Percentiles rank a stretch among this genome's conserved stretches.
Conservation (phyloP, 2,113 vertebrate genomes). For the Gallinago media region DNA sequence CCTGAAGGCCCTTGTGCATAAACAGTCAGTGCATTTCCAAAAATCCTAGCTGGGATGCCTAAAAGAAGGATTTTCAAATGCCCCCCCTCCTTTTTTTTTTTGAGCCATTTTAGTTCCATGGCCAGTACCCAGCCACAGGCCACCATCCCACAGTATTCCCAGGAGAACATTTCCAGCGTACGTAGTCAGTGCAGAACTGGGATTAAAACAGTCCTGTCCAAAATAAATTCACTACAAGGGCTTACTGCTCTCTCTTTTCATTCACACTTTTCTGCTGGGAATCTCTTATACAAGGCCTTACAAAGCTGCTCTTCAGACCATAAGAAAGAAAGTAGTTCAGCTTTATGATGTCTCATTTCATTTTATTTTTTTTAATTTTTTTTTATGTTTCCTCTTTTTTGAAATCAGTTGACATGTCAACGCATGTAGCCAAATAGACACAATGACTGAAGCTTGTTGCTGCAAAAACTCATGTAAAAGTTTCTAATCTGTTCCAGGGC, state of each 20-base stretch:
- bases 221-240: not conserved
- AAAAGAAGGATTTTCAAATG: not conserved
- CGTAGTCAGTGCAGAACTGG: not conserved
- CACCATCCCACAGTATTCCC: not conserved
- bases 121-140: too few species aligned
- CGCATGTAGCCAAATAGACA: not conserved
- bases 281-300: not conserved
- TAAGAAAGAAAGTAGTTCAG: not conserved
- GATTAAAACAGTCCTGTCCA: not conserved
- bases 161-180: not conserved
- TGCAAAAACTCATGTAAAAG: not conserved
- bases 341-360: not conserved
- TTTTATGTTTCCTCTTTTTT: not conserved
- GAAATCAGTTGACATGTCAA: not conserved
- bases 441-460: not conserved
- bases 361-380: not conserved
- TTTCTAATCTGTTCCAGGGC: not conserved
- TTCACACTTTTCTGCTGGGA: not conserved
- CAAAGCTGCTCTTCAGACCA: not conserved
- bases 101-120: not conserved
- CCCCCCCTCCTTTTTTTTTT: not conserved
- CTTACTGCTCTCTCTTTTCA: not conserved
- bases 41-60: not conserved
- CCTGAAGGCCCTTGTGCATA: not conserved
- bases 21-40: not conserved